phyloP scores from a whole-genome alignment of 2,888 invertebrate species.

The Chymomyza caudatula region DNA sequence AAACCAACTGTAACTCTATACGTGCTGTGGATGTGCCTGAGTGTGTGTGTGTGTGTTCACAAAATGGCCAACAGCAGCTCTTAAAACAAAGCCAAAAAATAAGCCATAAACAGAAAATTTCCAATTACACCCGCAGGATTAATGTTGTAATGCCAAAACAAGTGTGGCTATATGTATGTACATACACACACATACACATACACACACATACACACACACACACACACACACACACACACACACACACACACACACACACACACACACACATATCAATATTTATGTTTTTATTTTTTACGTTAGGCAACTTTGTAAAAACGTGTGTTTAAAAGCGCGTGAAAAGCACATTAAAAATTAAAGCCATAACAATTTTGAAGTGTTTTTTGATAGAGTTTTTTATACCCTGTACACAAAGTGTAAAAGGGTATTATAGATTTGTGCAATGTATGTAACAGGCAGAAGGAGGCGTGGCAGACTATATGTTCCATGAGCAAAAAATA shows the following conservation, averaged over 20 bases:
- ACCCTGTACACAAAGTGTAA: too few species aligned
- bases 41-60: conserved; percentile 10
- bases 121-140: conserved; percentile 41
- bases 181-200: not conserved
- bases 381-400: not conserved
- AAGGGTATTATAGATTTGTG: too few species aligned
- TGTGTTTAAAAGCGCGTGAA: not conserved
- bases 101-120: conserved; percentile 39
- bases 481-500: too few species aligned
- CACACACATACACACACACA: not conserved
- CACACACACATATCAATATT: not conserved
- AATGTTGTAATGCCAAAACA: not conserved
- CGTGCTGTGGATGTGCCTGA: not conserved
- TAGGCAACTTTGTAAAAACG: not conserved
- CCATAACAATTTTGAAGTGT: not conserved
- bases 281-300: not conserved
- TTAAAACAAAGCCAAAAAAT: conserved; percentile 22
- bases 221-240: not conserved
- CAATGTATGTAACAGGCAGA: too few species aligned
- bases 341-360: not conserved
- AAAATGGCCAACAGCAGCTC: conserved; percentile 23
- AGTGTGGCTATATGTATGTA: not conserved
- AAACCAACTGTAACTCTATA: not conserved
- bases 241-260: not conserved
- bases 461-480: too few species aligned